Evolutionary conservation across 1,140 invertebrate genomes (phyloP), one percentile per base, ranked within the genome.

Genomic region (Drosophila pseudoobscura): DNA sequence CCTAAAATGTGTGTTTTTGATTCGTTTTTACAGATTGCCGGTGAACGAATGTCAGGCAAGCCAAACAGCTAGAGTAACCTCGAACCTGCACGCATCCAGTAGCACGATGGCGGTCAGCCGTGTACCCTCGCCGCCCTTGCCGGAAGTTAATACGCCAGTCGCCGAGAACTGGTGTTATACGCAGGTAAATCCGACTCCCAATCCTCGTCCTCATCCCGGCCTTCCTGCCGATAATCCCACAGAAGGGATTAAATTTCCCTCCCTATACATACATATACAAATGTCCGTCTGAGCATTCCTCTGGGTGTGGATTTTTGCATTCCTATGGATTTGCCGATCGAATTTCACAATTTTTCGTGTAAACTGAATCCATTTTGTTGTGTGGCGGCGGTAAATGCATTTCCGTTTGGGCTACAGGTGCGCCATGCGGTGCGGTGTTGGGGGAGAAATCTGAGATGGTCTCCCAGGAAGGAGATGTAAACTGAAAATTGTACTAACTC

Each of bases 81-180:
- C 95, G 92, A 95, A 95, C 92, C 94, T 94, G 93, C 94, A 94
- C 91, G 92, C 93, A 91, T 93, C 93, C 91, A 95, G 93, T 92
- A 94, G 93, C 93, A 96, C 95, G 93, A 97, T 97, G 96, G 96
- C 96, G 93, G 96, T 97, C 92, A 97, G 96, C 92, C 95, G 97
- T 89, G 96, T 97, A 91, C 96, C 97, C 79, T 97, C 96, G 93
- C 97, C 97, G 91, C 95, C 96, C 84, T 95, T 97, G 87, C 95
- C 96, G 91, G 97, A 97, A 95, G 96, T 96, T 91, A 97, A 97
- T 93, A 97, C 97, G 89, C 97, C 97, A 83, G 97, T 98, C 66
- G 97, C 97, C 47, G 97, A 98, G 92, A 98, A 98, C 93, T 98
- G 97, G 97, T 98, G 97, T 94, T 98, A 98, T 92, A 98, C 97